A percentile compares a stretch with the other conserved stretches of the same genome.
Conservation (phyloP, 2,888 invertebrate genomes). For the Schizaphis graminum region DNA sequence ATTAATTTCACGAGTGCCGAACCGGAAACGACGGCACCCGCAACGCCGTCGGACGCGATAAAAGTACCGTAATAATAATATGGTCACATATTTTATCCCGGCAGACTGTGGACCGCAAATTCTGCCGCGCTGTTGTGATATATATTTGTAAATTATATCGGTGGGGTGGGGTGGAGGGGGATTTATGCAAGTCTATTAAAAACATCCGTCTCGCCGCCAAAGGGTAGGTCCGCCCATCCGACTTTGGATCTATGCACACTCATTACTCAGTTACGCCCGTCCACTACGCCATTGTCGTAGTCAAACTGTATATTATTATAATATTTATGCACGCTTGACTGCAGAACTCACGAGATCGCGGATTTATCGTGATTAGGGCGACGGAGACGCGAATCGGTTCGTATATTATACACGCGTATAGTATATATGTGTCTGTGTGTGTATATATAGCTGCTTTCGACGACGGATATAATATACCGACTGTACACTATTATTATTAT, state of each 20-base stretch:
- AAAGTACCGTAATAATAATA: background rate
- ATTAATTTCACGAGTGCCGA: slow-evolving; percentile 4
- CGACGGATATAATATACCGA: background rate
- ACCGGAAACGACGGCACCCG: slow-evolving; percentile 25
- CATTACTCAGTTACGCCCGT: background rate
- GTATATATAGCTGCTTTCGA: background rate
- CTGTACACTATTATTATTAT: background rate
- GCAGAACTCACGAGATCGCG: background rate
- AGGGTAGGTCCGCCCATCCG: background rate
- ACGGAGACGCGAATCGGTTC: background rate
- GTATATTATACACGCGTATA: background rate
- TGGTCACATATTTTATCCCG: background rate
- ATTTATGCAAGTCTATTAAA: slow-evolving; percentile 54
- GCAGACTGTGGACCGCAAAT: background rate
- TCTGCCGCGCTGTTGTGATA: background rate
- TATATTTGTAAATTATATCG: background rate
- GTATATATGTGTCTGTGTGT: background rate
- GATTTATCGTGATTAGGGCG: background rate
- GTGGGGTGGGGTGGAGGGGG: background rate
- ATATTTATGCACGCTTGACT: background rate
- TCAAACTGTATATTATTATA: background rate
- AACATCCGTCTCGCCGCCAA: slow-evolving; percentile 24
- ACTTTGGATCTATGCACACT: background rate
- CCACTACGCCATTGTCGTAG: background rate
- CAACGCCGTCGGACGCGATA: slow-evolving; percentile 25